Conservation (phyloP, 2,113 vertebrate species). For the Psittacula cyanocephala region DNA sequence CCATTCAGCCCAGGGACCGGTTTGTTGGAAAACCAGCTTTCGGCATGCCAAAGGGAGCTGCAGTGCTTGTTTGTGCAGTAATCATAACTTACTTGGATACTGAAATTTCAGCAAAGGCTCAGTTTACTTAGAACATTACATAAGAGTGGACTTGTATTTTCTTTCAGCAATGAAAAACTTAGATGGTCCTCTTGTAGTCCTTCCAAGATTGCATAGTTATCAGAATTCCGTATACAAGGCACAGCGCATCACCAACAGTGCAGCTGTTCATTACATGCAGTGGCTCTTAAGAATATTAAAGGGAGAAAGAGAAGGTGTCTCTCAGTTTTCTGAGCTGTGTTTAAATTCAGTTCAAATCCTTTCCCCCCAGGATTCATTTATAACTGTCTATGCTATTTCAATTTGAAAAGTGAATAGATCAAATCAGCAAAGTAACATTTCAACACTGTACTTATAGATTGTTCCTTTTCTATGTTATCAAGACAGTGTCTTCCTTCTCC, state of each 20-base stretch:
- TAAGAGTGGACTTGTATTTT: neutral
- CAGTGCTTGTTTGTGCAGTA: neutral
- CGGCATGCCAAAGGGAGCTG: too few relatives aligned
- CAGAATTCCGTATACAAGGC: neutral
- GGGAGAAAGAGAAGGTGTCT: neutral
- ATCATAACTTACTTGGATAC: neutral
- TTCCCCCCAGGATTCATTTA: neutral
- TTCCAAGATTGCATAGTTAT: neutral
- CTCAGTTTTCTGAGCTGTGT: neutral
- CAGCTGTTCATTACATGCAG: neutral
- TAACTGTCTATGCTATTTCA: neutral
- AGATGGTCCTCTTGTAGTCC: neutral
- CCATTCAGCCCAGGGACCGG: rapidly evolving
- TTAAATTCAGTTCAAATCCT: neutral
- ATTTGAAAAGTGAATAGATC: neutral
- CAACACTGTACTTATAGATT: neutral
- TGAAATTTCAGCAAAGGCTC: neutral
- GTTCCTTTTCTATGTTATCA: neutral
- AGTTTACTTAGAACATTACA: neutral
- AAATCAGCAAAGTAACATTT: neutral
- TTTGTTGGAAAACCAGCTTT: neutral
- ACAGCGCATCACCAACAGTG: neutral
- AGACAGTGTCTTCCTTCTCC: neutral
- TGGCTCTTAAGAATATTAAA: neutral
- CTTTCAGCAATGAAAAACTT: neutral